Conservation (phyloP, 2,888 invertebrate species). For the Drosophila meridiana region DNA sequence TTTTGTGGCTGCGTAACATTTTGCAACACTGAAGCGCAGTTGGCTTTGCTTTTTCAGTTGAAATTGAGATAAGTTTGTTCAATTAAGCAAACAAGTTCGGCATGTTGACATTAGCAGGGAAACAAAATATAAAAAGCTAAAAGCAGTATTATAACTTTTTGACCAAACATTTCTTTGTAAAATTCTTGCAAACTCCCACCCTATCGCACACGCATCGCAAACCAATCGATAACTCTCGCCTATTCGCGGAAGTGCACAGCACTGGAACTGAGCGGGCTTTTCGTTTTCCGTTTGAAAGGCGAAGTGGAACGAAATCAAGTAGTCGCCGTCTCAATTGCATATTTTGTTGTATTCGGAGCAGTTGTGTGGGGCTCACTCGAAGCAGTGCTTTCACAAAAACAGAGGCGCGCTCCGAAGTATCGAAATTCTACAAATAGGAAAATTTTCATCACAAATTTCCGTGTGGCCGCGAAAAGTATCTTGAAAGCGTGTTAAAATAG, state of each 20-base stretch:
- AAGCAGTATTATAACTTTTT: background rate
- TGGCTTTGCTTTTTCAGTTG: background rate
- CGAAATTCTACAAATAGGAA: constrained; percentile 33
- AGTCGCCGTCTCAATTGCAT: background rate
- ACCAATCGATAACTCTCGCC: background rate
- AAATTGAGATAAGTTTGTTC: no score
- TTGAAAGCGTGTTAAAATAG: background rate
- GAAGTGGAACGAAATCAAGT: background rate
- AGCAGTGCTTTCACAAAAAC: constrained; percentile 23
- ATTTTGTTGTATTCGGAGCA: constrained; percentile 10
- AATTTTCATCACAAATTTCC: constrained; percentile 20
- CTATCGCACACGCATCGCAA: background rate
- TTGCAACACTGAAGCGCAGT: background rate
- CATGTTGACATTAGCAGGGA: background rate
- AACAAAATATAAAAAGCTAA: background rate
- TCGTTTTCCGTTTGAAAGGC: background rate
- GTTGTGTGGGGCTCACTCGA: constrained; percentile 18
- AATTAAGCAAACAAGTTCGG: background rate
- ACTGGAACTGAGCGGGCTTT: background rate
- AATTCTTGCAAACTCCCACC: background rate
- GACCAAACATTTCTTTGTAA: background rate
- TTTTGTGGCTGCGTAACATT: background rate
- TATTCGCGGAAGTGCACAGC: background rate
- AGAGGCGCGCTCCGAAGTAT: constrained; percentile 30
- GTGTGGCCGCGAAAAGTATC: background rate